Base-by-base conservation (phyloP, 2,113 vertebrate genomes). In the Carassius auratus region DNA sequence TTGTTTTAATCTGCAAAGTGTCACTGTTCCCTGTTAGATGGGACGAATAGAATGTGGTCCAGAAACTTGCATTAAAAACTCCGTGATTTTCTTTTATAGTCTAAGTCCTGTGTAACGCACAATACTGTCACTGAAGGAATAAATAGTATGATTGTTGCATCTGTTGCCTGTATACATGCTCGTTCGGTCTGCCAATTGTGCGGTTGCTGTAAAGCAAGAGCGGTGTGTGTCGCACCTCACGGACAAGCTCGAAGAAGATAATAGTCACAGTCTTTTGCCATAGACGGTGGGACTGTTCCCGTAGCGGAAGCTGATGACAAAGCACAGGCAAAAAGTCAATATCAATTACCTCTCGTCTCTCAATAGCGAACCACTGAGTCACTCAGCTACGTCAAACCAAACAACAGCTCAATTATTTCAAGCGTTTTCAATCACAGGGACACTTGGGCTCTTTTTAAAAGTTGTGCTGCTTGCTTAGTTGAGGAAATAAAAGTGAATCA, bases 251-350 rank as follows among this genome's bases (percentile, higher is more conserved):
- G 30, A 33, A 66, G 59, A 8, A 84, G 68, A 87, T 79, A 79
- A 87, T 80, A 69, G 36, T 87, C 57, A 80, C 64, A 10, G 48
- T 77, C 84, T 75, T 85, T 73, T 48, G 13, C 71, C 21, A 71
- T 68, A 81, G 64, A 81, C 19, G 17, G 55, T 62, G 74, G 55
- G 79, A 85, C 48, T 48, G 55, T 81, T 78, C 74, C 81, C 68
- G 14, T 79, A 76, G 71, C 21, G 55, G 85, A 83, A 50, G 64
- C 84, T 86, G 87, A 88, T 83, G 84, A 88, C 87, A 86, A 86
- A 86, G 74, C 84, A 66, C 74, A 19, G 30, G 78, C 36, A 4
- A 66, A 86, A 86, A 78, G 84, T 88, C 84, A 79, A 88, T 83
- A 85, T 86, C 79, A 83, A 88, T 85, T 85, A 87, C 73, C 73